Evolutionary conservation across 2,797 vertebrate genomes (phyloP).

Genomic region (Anableps anableps): DNA sequence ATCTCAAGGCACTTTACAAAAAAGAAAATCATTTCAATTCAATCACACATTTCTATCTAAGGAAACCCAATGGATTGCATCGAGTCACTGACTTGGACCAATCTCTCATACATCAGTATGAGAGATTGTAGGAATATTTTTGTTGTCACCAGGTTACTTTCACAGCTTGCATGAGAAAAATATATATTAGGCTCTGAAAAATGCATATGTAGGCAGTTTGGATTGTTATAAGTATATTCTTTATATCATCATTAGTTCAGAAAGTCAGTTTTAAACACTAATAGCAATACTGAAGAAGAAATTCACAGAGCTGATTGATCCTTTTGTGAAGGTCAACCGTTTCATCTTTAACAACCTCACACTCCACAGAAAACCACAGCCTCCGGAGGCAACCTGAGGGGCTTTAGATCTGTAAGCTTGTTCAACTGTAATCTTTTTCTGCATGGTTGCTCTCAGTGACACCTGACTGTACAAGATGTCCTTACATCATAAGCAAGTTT

Average conservation of each 20-base stretch:
- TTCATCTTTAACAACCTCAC: constrained; percentile 42
- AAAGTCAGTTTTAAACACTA: constrained; percentile 12
- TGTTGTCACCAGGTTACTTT: not conserved
- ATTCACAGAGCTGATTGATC: constrained; percentile 31
- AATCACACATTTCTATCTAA: too few relatives aligned
- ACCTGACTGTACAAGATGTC: not conserved
- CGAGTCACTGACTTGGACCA: too few relatives aligned
- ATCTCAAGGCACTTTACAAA: too few relatives aligned
- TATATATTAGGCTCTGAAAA: not conserved
- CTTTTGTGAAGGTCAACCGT: constrained; percentile 38
- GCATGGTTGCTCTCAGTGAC: constrained; percentile 4
- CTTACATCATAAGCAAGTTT: constrained; percentile 2
- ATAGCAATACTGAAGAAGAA: constrained; percentile 13
- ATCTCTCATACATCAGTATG: too few relatives aligned
- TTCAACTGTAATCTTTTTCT: constrained; percentile 31
- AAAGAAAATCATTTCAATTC: too few relatives aligned
- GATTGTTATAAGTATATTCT: not conserved
- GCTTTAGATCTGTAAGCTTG: constrained; percentile 28
- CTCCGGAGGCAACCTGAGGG: constrained; percentile 25
- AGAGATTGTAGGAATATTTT: too few relatives aligned
- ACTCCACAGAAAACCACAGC: constrained; percentile 30
- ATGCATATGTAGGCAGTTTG: not conserved
- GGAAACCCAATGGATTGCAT: too few relatives aligned
- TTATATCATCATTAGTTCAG: not conserved
- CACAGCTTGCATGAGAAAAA: not conserved